Evolutionary conservation across 2,113 vertebrate genomes (phyloP).

Genomic region (Mesitornis unicolor): DNA sequence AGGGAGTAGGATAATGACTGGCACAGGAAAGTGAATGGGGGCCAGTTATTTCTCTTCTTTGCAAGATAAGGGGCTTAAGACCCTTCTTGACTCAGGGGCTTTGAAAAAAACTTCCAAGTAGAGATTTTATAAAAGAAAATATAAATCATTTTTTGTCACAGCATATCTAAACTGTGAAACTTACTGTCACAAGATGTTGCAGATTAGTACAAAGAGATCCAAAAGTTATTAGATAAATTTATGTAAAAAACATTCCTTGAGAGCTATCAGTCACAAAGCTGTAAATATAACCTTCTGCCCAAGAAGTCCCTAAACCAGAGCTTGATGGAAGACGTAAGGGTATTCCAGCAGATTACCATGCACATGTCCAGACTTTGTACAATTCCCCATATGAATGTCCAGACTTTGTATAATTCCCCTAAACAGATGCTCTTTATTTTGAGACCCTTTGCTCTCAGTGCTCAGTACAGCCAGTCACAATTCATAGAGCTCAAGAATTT

Average conservation of each 20-base stretch:
- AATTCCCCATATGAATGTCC: neutral
- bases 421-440: neutral
- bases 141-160: neutral
- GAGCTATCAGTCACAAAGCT: neutral
- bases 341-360: neutral
- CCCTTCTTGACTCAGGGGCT: no score
- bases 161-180: neutral
- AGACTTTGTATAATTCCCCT: neutral
- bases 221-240: neutral
- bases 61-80: neutral
- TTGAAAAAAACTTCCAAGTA: neutral
- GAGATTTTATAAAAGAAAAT: neutral
- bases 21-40: neutral
- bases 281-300: neutral
- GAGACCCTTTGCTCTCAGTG: neutral
- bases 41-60: neutral
- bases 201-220: neutral
- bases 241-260: neutral
- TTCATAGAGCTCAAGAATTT: neutral
- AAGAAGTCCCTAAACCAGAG: neutral
- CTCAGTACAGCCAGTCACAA: neutral
- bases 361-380: neutral
- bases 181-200: neutral
- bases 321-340: neutral
- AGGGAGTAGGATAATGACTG: neutral